Evolutionary conservation across 2,797 vertebrate genomes (phyloP), one percentile per base, ranked within the genome.

Genomic region (Girardinus metallicus): DNA sequence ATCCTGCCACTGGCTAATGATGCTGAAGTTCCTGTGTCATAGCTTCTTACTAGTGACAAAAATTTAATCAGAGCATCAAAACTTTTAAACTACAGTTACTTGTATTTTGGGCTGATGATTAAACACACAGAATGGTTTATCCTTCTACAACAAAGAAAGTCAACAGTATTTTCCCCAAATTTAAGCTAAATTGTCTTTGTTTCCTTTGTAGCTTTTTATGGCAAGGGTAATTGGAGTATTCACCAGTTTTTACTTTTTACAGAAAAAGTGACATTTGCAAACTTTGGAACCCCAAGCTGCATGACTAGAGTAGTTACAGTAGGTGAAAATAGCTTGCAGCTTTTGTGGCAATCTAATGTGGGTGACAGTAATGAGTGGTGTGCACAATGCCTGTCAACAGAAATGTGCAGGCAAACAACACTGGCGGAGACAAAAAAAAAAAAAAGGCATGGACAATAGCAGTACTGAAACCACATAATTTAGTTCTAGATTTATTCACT

Each of bases 361-460:
- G 82, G 57, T 70, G 77, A 18, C 26, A 78, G 80, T 80, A 62
- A n/a, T 72, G 43, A n/a, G 2, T 41, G 12, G 39, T 83, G 74
- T 85, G 76, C 84, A 44, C 76, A 86, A 86, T 87, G 85, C 88
- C 86, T 92, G 89, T 84, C 88, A 70, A 82, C 88, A 91, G 82
- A 84, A 85, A 92, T 86, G 83, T 85, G 79, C 5, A 79, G 83
- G 76, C 82, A 81, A 85, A 73, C 43, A 81, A 78, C 77, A 74
- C 29, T 39, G 29, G 74, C 70, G 80, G 74, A 89, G 75, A 83
- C 41, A 76, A 76, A 90, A 73, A 73, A 34, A 12, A 26, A 51
- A 23, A 53, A 10, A 13, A 29, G 23, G 23, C 60, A 64, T 23
- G 75, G 44, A 81, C 62, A 80, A 82, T 77, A 78, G 34, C 77